These are phyloP conservation scores for Melanitta fusca DNA, from an alignment of 2,797 vertebrate species.

Conservation along the genomic window DNA sequence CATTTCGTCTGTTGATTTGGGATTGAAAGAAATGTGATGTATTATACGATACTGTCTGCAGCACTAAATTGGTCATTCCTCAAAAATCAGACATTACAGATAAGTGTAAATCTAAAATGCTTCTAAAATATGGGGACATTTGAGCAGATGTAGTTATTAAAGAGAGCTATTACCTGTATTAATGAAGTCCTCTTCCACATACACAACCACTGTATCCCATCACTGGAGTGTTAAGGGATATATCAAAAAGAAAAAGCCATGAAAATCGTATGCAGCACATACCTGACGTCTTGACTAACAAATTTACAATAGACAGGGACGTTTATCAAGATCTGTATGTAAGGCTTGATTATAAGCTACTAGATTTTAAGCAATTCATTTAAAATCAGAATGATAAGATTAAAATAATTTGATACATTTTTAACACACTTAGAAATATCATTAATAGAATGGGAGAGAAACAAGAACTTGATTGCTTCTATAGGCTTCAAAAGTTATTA, in stretches of 20 bases:
- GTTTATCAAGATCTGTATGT: neutral
- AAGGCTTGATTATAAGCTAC: neutral
- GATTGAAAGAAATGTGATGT: neutral
- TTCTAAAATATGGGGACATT: neutral
- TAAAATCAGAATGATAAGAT: neutral
- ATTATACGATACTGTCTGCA: neutral
- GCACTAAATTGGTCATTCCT: neutral
- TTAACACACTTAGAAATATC: conserved; percentile 20
- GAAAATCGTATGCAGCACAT: neutral
- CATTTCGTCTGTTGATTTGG: neutral
- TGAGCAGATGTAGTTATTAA: neutral
- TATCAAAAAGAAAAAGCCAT: neutral
- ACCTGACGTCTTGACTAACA: neutral
- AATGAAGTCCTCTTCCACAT: neutral
- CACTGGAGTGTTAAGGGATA: neutral
- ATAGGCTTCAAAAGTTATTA: conserved; percentile 5
- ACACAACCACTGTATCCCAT: neutral
- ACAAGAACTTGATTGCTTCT: conserved; percentile 13
- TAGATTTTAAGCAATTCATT: neutral
- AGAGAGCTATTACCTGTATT: neutral
- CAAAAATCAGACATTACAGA: neutral
- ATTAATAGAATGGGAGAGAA: neutral
- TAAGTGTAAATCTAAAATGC: neutral
- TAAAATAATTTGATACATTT: conserved; percentile 3
- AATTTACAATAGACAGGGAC: neutral